These are phyloP conservation scores for Clytia hemisphaerica DNA, from an alignment of 30 jellyfish, hydroid and myxozoan species.

Conservation along the genomic window DNA sequence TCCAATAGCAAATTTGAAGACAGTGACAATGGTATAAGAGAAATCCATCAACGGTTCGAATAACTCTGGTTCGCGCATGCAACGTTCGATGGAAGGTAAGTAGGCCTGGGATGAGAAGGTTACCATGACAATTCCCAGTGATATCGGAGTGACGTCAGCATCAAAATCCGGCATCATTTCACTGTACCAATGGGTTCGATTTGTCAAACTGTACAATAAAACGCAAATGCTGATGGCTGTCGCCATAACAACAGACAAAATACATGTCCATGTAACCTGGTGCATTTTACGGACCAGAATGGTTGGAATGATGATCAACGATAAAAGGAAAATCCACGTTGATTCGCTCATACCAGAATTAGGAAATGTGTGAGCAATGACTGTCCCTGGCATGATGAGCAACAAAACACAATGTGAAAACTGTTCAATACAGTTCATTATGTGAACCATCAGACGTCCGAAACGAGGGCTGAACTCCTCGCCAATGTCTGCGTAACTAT, in stretches of 20 bases:
- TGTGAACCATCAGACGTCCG: slow-evolving; percentile 75
- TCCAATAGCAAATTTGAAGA: slow-evolving; percentile 86
- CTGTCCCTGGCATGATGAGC: slow-evolving; percentile 93
- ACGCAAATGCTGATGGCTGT: slow-evolving; percentile 62
- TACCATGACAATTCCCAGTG: slow-evolving; percentile 85
- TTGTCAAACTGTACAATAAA: slow-evolving; percentile 81
- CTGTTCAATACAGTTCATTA: slow-evolving; percentile 74
- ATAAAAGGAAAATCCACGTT: slow-evolving; percentile 74
- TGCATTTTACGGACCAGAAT: slow-evolving; percentile 85
- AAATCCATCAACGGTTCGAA: slow-evolving; percentile 91
- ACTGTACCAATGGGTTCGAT: slow-evolving; percentile 86
- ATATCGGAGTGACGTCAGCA: slow-evolving; percentile 73
- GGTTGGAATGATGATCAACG: slow-evolving; percentile 70
- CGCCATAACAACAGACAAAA: slow-evolving; percentile 79
- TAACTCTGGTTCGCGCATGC: slow-evolving; percentile 93
- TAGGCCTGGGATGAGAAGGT: slow-evolving; percentile 92
- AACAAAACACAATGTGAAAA: slow-evolving; percentile 82
- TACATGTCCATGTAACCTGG: slow-evolving; percentile 80
- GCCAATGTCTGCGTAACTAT: slow-evolving; percentile 86
- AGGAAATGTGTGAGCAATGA: slow-evolving; percentile 84
- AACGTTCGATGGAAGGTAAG: slow-evolving; percentile 91
- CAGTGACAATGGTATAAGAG: slow-evolving; percentile 83
- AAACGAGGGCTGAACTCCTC: slow-evolving; percentile 77
- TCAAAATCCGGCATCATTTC: slow-evolving; percentile 87
- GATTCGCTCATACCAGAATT: slow-evolving; percentile 71